A percentile compares a stretch with the other conserved stretches of the same genome.
Evolutionary conservation across 1,140 invertebrate genomes (phyloP).

Genomic region (Nasonia giraulti): DNA sequence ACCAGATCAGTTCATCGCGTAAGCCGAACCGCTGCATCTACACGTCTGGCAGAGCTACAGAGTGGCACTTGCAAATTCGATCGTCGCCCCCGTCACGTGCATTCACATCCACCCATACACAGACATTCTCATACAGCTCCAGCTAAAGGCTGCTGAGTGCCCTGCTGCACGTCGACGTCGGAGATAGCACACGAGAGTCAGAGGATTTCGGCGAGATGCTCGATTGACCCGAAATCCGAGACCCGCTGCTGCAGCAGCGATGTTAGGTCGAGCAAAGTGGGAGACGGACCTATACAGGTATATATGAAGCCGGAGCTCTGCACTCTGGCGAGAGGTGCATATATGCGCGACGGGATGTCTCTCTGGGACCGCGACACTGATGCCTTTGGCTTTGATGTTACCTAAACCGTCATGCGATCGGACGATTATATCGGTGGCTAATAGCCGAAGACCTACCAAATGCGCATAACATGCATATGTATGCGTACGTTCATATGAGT

Average conservation of each 20-base stretch:
- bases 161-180: not conserved
- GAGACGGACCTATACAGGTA: not conserved
- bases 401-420: constrained; percentile 66
- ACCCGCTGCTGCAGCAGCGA: not conserved
- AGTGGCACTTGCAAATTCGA: not conserved
- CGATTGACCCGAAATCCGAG: not conserved
- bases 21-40: not conserved
- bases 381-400: constrained; percentile 74
- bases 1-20: not conserved
- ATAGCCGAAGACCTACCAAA: constrained; percentile 64
- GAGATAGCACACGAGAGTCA: not conserved
- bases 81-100: not conserved
- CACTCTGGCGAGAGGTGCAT: not conserved
- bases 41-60: not conserved
- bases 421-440: constrained; percentile 65
- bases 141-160: not conserved
- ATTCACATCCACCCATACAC: not conserved
- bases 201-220: not conserved
- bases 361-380: constrained; percentile 56
- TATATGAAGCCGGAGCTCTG: not conserved
- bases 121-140: not conserved
- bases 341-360: not conserved
- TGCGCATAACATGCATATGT: constrained; percentile 48
- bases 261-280: not conserved
- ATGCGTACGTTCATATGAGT: constrained; percentile 45